phyloP scores from a whole-genome alignment of 2,888 invertebrate species.

The Dromius quadrimaculatus region DNA sequence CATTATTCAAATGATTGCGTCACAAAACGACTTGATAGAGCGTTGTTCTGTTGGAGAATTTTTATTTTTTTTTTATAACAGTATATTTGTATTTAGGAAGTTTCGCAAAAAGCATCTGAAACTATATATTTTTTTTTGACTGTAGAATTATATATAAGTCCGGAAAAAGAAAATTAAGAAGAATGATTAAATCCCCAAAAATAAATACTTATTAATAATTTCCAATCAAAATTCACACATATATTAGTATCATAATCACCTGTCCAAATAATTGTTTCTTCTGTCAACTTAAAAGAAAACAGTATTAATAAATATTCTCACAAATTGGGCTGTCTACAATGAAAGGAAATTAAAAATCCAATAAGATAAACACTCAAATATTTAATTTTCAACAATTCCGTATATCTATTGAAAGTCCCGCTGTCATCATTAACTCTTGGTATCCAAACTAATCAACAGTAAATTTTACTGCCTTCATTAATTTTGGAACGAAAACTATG shows the following conservation, averaged over 20 bases:
- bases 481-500: conserved; percentile 6
- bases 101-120: too few relatives aligned
- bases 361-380: conserved; percentile 25
- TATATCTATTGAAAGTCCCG: conserved; percentile 4
- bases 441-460: conserved; percentile 30
- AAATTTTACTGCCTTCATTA: conserved; percentile 24
- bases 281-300: conserved; percentile 15
- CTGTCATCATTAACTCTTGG: conserved; percentile 18
- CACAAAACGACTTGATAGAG: not conserved
- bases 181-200: too few relatives aligned
- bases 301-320: conserved; percentile 26
- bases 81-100: too few relatives aligned
- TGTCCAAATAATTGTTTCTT: conserved; percentile 13
- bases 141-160: too few relatives aligned
- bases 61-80: too few relatives aligned
- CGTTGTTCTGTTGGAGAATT: too few relatives aligned
- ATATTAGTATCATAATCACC: conserved; percentile 22
- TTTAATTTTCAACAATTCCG: conserved; percentile 7
- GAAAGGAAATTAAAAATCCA: conserved; percentile 1
- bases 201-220: too few relatives aligned
- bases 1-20: conserved; percentile 40
- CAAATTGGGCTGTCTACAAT: conserved; percentile 28
- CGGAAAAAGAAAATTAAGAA: too few relatives aligned
- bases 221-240: conserved; percentile 32
- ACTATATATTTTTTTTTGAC: too few relatives aligned